phyloP scores from a whole-genome alignment of 2,797 vertebrate species.

The Australoheros facetus region DNA sequence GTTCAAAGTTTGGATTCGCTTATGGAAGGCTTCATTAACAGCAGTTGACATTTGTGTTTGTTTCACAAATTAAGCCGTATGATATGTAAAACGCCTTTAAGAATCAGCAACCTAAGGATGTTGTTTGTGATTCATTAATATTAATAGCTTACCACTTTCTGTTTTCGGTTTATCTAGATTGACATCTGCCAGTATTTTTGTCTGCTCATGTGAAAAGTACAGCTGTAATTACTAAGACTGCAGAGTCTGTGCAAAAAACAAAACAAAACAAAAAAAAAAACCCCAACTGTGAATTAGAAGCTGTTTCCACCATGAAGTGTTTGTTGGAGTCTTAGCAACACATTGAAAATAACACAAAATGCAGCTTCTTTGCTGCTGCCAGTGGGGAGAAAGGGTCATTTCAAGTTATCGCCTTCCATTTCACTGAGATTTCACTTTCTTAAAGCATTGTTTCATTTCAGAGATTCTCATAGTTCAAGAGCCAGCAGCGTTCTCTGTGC shows the following conservation, averaged over 20 bases:
- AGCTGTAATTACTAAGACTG: slow-evolving; percentile 37
- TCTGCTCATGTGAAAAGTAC: slow-evolving; percentile 47
- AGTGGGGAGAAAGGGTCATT: slow-evolving; percentile 17
- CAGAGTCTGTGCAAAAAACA: slow-evolving; percentile 41
- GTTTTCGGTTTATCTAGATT: slow-evolving; percentile 41
- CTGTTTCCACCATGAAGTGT: slow-evolving; percentile 49
- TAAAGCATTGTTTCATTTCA: slow-evolving; percentile 2
- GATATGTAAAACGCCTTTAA: slow-evolving; percentile 21
- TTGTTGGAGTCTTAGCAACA: slow-evolving; percentile 42
- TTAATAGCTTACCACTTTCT: slow-evolving; percentile 30
- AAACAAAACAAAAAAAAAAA: background rate
- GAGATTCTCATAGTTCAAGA: background rate
- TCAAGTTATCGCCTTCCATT: slow-evolving; percentile 19
- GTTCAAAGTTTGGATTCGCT: slow-evolving; percentile 39
- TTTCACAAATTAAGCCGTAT: slow-evolving; percentile 4
- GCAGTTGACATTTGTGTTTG: slow-evolving; percentile 21
- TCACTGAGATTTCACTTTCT: slow-evolving; percentile 27
- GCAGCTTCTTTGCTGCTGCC: slow-evolving; percentile 36
- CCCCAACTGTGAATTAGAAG: slow-evolving; percentile 35
- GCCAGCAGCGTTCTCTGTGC: slow-evolving; percentile 6
- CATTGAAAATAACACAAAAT: slow-evolving; percentile 43
- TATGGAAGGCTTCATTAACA: slow-evolving; percentile 19
- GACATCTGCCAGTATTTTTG: slow-evolving; percentile 45
- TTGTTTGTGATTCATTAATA: slow-evolving; percentile 31
- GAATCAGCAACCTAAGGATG: slow-evolving; percentile 20